These are phyloP conservation scores for Thalassarche chlororhynchos DNA, from an alignment of 2,113 vertebrate genomes.

Conservation along the genomic window DNA sequence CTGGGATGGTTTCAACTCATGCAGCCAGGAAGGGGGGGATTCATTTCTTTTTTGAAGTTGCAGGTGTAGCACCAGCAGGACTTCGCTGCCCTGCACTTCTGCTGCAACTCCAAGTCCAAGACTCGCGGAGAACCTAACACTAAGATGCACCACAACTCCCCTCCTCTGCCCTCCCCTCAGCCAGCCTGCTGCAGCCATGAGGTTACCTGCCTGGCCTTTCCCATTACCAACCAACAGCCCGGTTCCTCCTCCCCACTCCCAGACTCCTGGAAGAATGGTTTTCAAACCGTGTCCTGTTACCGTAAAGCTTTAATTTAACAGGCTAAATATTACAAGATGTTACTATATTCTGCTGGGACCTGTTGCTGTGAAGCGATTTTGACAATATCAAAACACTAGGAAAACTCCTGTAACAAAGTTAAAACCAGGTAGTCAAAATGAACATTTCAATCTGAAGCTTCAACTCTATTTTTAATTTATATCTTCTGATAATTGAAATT, in stretches of 20 bases:
- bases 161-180: too few species aligned
- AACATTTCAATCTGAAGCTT: neutral
- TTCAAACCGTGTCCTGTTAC: neutral
- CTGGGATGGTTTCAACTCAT: neutral
- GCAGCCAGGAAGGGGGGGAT: too few species aligned
- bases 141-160: rapidly evolving
- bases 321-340: neutral
- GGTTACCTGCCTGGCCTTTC: neutral
- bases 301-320: neutral
- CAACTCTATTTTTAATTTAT: neutral
- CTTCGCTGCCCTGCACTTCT: neutral
- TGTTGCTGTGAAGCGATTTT: neutral
- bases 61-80: too few species aligned
- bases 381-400: neutral
- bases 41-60: rapidly evolving
- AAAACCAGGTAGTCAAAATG: neutral
- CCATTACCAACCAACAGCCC: neutral
- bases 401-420: neutral
- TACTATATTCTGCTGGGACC: neutral
- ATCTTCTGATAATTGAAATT: neutral
- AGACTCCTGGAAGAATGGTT: neutral
- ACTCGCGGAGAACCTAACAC: rapidly evolving
- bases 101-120: neutral
- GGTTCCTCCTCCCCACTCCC: neutral
- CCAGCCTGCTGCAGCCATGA: rapidly evolving